Evolutionary conservation across 2,888 invertebrate genomes (phyloP).

Genomic region (Melanostoma mellinum): DNA sequence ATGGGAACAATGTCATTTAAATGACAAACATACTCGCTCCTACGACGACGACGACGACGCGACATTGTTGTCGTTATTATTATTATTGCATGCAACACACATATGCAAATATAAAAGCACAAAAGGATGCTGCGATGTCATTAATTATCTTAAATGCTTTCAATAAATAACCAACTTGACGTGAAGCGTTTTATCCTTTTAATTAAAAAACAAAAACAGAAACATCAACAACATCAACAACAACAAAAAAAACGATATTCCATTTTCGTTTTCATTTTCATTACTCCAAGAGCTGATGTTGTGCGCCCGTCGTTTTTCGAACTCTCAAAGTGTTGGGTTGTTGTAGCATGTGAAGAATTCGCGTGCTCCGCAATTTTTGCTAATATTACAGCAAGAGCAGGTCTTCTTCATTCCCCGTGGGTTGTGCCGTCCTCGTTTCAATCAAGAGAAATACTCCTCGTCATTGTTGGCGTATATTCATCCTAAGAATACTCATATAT

Average conservation of each 20-base stretch:
- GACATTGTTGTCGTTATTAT: slow-evolving; percentile 11
- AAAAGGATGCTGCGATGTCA: slow-evolving; percentile 45
- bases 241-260: slow-evolving; percentile 18
- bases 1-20: slow-evolving; percentile 56
- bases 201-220: slow-evolving; percentile 53
- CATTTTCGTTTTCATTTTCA: slow-evolving; percentile 44
- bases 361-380: slow-evolving; percentile 44
- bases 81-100: slow-evolving; percentile 24
- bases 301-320: slow-evolving; percentile 11
- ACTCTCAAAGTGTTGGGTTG: slow-evolving; percentile 19
- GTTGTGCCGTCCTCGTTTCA: neutral
- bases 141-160: slow-evolving; percentile 70
- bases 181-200: slow-evolving; percentile 60
- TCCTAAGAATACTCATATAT: slow-evolving; percentile 36
- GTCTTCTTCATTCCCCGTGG: neutral
- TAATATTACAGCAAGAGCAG: slow-evolving; percentile 8
- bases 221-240: slow-evolving; percentile 3
- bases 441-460: slow-evolving; percentile 7
- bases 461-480: slow-evolving; percentile 40
- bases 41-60: neutral
- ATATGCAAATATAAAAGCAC: slow-evolving; percentile 38
- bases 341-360: slow-evolving; percentile 14
- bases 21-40: slow-evolving; percentile 23
- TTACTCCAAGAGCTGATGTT: slow-evolving; percentile 39
- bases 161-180: slow-evolving; percentile 59